These are phyloP conservation scores for Orycteropus afer DNA, from an alignment of 2,113 vertebrate genomes.

Conservation along the genomic window DNA sequence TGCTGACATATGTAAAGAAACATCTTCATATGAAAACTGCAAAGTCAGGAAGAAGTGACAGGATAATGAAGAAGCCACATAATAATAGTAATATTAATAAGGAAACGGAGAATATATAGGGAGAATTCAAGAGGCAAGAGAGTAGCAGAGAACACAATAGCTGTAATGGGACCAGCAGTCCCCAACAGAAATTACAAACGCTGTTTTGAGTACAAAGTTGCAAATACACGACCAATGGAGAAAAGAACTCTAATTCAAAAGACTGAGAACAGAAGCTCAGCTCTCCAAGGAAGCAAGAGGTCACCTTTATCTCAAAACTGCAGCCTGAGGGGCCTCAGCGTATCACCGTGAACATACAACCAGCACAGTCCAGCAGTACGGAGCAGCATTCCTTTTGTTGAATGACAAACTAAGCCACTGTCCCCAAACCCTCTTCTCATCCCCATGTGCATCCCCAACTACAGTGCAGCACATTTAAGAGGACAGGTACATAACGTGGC, in stretches of 20 bases:
- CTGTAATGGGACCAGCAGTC: not conserved
- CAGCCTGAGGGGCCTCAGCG: not conserved
- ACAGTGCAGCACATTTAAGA: not conserved
- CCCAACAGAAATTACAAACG: slow-evolving; percentile 33
- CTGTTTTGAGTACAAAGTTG: slow-evolving; percentile 6
- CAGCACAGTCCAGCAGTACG: not conserved
- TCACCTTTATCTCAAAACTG: slow-evolving; percentile 12
- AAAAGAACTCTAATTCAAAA: not conserved
- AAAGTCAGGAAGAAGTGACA: slow-evolving; percentile 26
- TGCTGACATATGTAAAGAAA: not conserved
- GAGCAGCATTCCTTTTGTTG: not conserved
- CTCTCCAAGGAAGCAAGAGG: slow-evolving; percentile 19
- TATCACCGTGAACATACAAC: not conserved
- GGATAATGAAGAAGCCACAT: slow-evolving; percentile 26
- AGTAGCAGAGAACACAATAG: slow-evolving; percentile 2
- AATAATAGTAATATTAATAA: not conserved
- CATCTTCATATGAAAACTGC: slow-evolving; percentile 39
- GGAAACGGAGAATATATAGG: not conserved
- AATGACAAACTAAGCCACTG: not conserved
- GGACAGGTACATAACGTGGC: not conserved
- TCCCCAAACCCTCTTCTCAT: not conserved
- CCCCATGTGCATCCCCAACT: not conserved
- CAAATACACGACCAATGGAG: slow-evolving; percentile 11
- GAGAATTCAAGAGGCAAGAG: not conserved
- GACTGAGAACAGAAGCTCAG: slow-evolving; percentile 43